A percentile compares a stretch with the other conserved stretches of the same genome.
Evolutionary conservation across 2,888 invertebrate genomes (phyloP).

Genomic region (Schizotus pectinicornis): DNA sequence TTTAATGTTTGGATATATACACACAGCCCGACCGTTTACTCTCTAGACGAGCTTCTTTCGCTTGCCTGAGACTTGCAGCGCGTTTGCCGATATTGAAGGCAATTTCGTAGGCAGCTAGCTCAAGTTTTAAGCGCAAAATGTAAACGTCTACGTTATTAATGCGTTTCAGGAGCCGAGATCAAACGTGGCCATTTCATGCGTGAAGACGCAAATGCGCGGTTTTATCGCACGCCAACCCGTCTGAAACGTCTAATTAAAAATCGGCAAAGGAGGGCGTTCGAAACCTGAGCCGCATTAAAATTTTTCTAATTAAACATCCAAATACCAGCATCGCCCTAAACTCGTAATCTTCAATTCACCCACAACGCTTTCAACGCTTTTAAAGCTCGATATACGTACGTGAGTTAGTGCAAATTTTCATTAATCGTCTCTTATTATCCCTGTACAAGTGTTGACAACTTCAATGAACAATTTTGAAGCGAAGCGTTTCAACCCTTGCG

Average conservation of each 20-base stretch:
- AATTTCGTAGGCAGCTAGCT: slow-evolving; percentile 6
- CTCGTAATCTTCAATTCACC: too few species aligned
- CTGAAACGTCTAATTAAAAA: slow-evolving; percentile 13
- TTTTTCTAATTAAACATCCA: too few species aligned
- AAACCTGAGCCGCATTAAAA: slow-evolving; percentile 11
- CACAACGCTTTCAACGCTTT: too few species aligned
- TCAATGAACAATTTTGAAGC: too few species aligned
- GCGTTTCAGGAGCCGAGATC: slow-evolving; percentile 24
- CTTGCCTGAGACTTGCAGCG: slow-evolving; percentile 16
- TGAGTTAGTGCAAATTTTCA: too few species aligned
- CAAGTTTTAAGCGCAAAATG: slow-evolving; percentile 24
- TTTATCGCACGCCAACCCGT: slow-evolving; percentile 20
- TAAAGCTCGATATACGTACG: too few species aligned
- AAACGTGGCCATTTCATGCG: slow-evolving; percentile 28
- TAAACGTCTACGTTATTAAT: slow-evolving; percentile 29
- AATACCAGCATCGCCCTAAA: too few species aligned
- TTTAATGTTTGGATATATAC: slow-evolving; percentile 26
- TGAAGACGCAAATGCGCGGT: slow-evolving; percentile 23
- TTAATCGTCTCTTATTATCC: too few species aligned
- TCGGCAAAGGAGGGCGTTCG: slow-evolving; percentile 11
- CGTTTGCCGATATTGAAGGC: slow-evolving; percentile 26
- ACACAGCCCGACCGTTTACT: slow-evolving; percentile 13
- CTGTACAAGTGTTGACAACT: too few species aligned
- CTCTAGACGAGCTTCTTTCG: slow-evolving; percentile 27
- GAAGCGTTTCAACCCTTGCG: too few species aligned